Conservation (phyloP, 2,113 vertebrate genomes). For the Pionites leucogaster region DNA sequence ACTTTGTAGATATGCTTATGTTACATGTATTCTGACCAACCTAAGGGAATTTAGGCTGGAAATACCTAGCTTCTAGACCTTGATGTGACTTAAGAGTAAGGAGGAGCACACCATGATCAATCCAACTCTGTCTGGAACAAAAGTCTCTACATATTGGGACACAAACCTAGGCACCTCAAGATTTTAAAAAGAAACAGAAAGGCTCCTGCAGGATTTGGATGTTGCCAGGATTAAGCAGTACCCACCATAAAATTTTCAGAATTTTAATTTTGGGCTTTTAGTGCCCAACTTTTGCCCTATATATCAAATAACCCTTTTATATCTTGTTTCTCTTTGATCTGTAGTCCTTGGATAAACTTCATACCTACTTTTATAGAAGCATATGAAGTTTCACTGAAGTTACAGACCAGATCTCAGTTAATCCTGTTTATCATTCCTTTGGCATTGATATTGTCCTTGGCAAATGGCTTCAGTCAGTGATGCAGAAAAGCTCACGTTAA, state of each 20-base stretch:
- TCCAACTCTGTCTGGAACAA: neutral
- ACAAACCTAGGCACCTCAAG: neutral
- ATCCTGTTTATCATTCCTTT: neutral
- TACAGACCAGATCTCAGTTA: neutral
- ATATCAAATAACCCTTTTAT: neutral
- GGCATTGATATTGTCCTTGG: neutral
- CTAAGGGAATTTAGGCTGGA: neutral
- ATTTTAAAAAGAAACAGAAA: neutral
- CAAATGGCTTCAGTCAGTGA: neutral
- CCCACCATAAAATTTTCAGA: neutral
- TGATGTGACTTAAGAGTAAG: neutral
- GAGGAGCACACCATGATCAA: neutral
- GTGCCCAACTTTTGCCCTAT: neutral
- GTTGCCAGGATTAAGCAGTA: neutral
- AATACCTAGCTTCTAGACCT: neutral
- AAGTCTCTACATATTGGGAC: neutral
- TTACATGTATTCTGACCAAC: neutral
- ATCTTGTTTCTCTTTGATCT: neutral
- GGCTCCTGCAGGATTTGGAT: neutral
- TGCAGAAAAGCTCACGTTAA: neutral
- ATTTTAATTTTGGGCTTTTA: neutral
- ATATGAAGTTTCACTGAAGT: neutral
- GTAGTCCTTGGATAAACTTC: neutral
- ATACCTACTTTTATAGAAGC: neutral
- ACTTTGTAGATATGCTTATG: neutral